These are phyloP conservation scores for Cyphomyrmex costatus DNA, from an alignment of 1,140 invertebrate genomes.

Conservation along the genomic window DNA sequence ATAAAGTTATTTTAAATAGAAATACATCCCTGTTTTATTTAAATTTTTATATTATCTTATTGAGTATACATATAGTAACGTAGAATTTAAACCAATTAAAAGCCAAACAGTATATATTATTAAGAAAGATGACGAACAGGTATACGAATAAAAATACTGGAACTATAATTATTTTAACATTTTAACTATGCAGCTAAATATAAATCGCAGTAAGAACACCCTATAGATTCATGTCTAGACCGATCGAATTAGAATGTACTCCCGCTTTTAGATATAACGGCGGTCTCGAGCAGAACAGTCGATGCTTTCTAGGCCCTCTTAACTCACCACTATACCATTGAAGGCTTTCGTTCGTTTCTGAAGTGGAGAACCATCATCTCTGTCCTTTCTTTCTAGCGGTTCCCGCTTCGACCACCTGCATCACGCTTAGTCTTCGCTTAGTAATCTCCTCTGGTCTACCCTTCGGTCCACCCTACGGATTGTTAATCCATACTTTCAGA, in stretches of 20 bases:
- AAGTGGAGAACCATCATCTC: constrained; percentile 67
- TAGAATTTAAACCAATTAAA: not conserved
- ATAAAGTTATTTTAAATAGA: not conserved
- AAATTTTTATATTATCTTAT: too few relatives aligned
- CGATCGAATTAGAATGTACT: constrained; percentile 51
- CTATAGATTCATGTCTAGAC: constrained; percentile 57
- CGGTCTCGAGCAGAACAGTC: constrained; percentile 65
- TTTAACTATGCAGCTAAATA: not conserved
- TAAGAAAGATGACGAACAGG: not conserved
- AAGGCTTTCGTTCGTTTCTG: constrained; percentile 67
- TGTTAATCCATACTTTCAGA: constrained; percentile 74
- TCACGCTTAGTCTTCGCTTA: constrained; percentile 40
- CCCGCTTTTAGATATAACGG: constrained; percentile 60
- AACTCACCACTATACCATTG: constrained; percentile 39
- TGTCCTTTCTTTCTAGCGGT: constrained; percentile 58
- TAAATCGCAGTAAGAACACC: constrained; percentile 50
- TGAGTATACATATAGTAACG: constrained; percentile 1
- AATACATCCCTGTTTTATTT: not conserved
- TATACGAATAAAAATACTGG: not conserved
- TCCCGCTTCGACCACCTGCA: constrained; percentile 56
- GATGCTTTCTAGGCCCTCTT: constrained; percentile 71
- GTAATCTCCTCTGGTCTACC: constrained; percentile 32
- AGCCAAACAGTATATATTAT: not conserved
- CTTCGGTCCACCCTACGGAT: constrained; percentile 53
- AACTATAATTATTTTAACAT: not conserved